Evolutionary conservation across 2,797 vertebrate genomes (phyloP).

Genomic region (Dendrocincla tyrannina): DNA sequence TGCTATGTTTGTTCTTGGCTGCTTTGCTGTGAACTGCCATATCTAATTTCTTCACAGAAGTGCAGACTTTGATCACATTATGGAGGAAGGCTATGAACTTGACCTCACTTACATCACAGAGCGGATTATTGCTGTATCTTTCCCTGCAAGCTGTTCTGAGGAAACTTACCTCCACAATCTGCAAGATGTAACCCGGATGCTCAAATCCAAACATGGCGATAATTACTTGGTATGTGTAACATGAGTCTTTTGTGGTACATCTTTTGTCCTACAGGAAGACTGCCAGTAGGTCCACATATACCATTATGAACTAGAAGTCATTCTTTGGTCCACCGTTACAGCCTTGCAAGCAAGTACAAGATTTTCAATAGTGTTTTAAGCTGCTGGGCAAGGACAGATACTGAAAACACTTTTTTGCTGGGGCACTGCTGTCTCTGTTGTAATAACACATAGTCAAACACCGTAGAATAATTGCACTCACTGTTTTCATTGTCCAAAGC

Average conservation of each 20-base stretch:
- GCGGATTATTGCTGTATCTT: conserved; percentile 93
- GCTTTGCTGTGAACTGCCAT: not conserved
- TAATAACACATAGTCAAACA: not conserved
- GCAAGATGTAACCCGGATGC: conserved; percentile 93
- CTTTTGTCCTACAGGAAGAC: not conserved
- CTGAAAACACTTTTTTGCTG: not conserved
- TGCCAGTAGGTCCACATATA: not conserved
- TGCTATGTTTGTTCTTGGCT: not conserved
- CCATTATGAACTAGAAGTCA: not conserved
- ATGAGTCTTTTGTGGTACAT: not conserved
- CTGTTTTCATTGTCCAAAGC: not conserved
- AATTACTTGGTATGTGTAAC: conserved; percentile 90
- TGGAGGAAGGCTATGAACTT: conserved; percentile 93
- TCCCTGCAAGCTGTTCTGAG: conserved; percentile 87
- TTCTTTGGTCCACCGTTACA: not conserved
- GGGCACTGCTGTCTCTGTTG: not conserved
- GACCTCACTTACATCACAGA: conserved; percentile 97
- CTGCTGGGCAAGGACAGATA: not conserved
- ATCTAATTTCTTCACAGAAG: conserved; percentile 37
- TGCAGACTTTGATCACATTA: conserved; percentile 68
- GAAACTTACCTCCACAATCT: conserved; percentile 89
- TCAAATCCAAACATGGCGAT: conserved; percentile 94
- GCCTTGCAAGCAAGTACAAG: not conserved
- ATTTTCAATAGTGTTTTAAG: not conserved
- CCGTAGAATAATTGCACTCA: not conserved